Base-by-base conservation (phyloP, 2,113 vertebrate species). In the Hemicordylus capensis region DNA sequence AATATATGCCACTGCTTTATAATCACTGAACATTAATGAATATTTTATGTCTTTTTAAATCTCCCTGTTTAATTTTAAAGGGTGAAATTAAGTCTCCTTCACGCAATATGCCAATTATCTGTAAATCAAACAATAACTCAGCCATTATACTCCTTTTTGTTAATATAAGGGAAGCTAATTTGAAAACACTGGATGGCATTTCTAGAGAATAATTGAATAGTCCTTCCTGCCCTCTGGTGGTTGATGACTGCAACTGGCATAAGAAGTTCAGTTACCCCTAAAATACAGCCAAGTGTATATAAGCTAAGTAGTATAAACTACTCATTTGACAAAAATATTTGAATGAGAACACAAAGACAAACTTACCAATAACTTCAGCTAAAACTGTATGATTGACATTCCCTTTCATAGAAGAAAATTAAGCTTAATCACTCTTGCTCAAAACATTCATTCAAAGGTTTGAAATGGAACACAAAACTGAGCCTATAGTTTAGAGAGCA, bases 11-110 rank as follows among this genome's bases (percentile, higher is more conserved):
- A 96, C 96, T 96, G 95, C 96, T 97, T 97, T 97, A 97, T 97
- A 97, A 97, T 97, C 96, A 96, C 96, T 95, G 94, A 95, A 94
- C 96, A 96, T 96, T 97, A 96, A 97, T 99, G 96, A 99, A 99
- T 99, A 97, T 98, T 98, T 99, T 97, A 98, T 98, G 95, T 96
- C 95, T 97, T 97, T 97, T 97, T 96, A 98, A 98, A 98, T 97
- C 97, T 96, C 97, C 97, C 96, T 98, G 97, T 98, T 98, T 98
- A 98, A 97, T 97, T 98, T 98, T 97, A 97, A 97, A 97, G 96
- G 95, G 95, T 96, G 96, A 97, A 97, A 98, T 97, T 97, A 97
- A 98, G 97, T 96, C 95, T 97, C 97, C 96, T 97, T 94, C 94
- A 95, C 94, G 94, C 96, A 94, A 97, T 97, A 96, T 97, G 96